Evolutionary conservation across 2,797 vertebrate species (phyloP), one percentile per base, ranked within the genome.

Genomic region (Sternarchorhynchus goeldii): DNA sequence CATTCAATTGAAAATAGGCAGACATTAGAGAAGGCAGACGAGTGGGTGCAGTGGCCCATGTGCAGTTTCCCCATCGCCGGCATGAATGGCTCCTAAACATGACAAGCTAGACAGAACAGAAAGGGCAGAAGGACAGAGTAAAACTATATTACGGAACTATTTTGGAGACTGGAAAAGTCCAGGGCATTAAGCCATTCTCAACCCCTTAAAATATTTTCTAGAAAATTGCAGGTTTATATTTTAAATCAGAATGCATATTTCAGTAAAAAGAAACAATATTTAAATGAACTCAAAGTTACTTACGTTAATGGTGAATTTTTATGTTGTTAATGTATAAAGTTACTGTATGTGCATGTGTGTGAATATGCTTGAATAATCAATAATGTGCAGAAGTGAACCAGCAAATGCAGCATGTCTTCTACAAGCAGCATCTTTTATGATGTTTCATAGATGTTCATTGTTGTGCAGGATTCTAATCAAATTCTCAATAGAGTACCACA

Each of bases 1-100:
- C 96, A 99, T 98, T 99, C 97, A 97, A 93, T 95, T 95, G 94
- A 96, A 94, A 94, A 95, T 94, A 97, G 96, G 95, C 95, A 96
- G 93, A 95, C 93, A 94, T 94, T 89, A 92, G 90, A 92, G 89
- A 93, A 94, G 91, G 93, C 91, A 93, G 90, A 91, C 93, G 92
- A 88, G 90, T 92, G 88, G 89, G 94, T 89, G 89, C 84, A 83
- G 84, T 75, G 88, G 90, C 90, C 92, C 92, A 86, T 89, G 86
- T 89, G 91, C 87, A 88, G 90, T 90, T 90, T 93, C 89, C 88
- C 70, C 90, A 88, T 92, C 91, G 91, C 88, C 89, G 91, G 90
- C 89, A 89, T 92, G 89, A 92, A 91, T 91, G 91, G 90, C 89
- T 92, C 90, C 91, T 92, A 92, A 90, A 90, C 90, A 90, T 91